A percentile compares a stretch with the other conserved stretches of the same genome.
These are phyloP conservation scores for Talpa occidentalis DNA, from an alignment of 2,113 vertebrate genomes.

Conservation along the genomic window DNA sequence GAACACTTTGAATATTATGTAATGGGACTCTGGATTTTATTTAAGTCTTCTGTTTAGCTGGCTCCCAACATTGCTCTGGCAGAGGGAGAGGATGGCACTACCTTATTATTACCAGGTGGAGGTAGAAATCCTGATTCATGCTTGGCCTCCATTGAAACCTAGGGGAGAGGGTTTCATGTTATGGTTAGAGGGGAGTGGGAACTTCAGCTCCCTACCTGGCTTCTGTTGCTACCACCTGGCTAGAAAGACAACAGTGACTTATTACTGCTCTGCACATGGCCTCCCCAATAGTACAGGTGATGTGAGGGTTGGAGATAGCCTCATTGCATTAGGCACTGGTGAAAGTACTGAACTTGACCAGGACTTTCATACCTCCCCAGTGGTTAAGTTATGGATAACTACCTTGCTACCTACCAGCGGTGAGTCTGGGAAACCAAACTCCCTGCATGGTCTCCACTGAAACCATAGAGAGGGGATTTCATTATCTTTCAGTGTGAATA, in stretches of 20 bases:
- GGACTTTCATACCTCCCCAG: background rate
- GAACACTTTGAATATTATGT: background rate
- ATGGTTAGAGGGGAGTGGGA: background rate
- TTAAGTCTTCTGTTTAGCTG: conserved; percentile 30
- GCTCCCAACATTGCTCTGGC: background rate
- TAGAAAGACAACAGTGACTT: background rate
- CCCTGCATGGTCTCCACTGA: background rate
- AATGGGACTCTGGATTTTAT: background rate
- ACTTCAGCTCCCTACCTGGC: background rate
- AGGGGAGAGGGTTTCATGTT: background rate
- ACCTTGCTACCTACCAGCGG: background rate
- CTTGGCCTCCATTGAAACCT: background rate
- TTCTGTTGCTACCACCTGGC: background rate
- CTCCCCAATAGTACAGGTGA: background rate
- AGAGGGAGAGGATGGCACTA: too few relatives aligned
- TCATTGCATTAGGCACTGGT: background rate
- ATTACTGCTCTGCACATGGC: background rate
- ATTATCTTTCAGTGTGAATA: background rate
- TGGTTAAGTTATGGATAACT: background rate
- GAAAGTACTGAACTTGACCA: background rate
- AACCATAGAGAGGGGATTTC: background rate
- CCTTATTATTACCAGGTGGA: background rate
- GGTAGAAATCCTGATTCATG: background rate
- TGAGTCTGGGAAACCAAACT: background rate
- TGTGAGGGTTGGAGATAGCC: background rate